Conservation (phyloP, 1,140 invertebrate species). For the Drosophila nannoptera region DNA sequence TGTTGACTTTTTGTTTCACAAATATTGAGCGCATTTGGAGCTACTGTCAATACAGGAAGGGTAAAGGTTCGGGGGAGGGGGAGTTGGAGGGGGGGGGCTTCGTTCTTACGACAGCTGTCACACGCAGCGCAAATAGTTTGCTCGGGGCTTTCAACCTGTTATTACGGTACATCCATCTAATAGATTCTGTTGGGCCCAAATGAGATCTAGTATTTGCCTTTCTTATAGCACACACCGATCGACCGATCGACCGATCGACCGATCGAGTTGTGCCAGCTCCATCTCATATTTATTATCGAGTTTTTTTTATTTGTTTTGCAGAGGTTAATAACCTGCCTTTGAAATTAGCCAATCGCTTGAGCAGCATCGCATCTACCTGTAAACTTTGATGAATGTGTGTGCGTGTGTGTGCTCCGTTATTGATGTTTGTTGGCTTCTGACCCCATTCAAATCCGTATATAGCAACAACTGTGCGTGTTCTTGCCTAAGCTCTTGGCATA, state of each 20-base stretch:
- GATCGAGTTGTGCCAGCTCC: slow-evolving; percentile 3
- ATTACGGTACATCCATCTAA: neutral
- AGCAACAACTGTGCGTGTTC: slow-evolving; percentile 7
- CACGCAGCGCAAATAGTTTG: slow-evolving; percentile 22
- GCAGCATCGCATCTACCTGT: slow-evolving; percentile 41
- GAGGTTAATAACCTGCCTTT: slow-evolving; percentile 36
- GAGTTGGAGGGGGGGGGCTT: neutral
- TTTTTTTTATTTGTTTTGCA: slow-evolving; percentile 9
- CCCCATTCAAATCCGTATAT: slow-evolving; percentile 37
- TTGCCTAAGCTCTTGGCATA: slow-evolving; percentile 24
- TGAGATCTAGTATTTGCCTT: slow-evolving; percentile 11
- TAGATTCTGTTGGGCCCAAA: slow-evolving; percentile 6
- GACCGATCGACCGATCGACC: too few species aligned
- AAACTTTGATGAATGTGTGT: slow-evolving; percentile 29
- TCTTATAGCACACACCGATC: too few species aligned
- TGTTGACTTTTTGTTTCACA: neutral
- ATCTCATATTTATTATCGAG: slow-evolving; percentile 10
- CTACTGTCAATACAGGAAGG: neutral
- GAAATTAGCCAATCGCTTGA: slow-evolving; percentile 26
- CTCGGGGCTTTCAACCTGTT: neutral
- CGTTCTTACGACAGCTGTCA: slow-evolving; percentile 25
- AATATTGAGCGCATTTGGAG: slow-evolving; percentile 28
- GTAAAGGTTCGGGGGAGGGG: too few species aligned
- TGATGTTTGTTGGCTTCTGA: slow-evolving; percentile 46
- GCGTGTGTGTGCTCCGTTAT: slow-evolving; percentile 31